Conservation (phyloP, 2,888 invertebrate species). For the Prosapia bicincta region DNA sequence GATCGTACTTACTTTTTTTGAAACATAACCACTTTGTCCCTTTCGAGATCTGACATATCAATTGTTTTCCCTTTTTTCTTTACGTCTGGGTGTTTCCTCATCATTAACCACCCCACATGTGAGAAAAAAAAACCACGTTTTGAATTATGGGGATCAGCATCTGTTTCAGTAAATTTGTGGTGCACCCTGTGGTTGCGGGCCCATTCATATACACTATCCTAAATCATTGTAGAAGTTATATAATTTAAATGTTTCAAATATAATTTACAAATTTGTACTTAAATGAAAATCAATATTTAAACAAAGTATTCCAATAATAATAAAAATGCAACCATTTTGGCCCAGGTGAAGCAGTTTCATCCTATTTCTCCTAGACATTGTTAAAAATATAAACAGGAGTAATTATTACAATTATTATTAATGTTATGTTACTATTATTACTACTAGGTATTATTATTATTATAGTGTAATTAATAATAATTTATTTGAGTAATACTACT, state of each 20-base stretch:
- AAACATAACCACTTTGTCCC: conserved; percentile 51
- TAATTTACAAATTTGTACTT: too few species aligned
- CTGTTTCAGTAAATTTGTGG: conserved; percentile 51
- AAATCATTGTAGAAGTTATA: conserved; percentile 9
- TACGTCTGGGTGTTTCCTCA: conserved; percentile 53
- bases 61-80: conserved; percentile 50
- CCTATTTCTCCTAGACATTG: too few species aligned
- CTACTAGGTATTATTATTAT: too few species aligned
- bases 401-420: too few species aligned
- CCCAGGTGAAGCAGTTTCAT: too few species aligned
- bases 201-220: conserved; percentile 51
- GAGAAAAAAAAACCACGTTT: conserved; percentile 56
- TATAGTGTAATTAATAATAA: too few species aligned
- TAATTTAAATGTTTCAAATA: too few species aligned
- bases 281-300: too few species aligned
- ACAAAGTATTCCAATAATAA: not conserved
- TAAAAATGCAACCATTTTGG: not conserved
- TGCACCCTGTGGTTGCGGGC: conserved; percentile 50
- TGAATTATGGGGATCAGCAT: conserved; percentile 51
- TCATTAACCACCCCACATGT: conserved; percentile 56
- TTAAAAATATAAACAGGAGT: too few species aligned
- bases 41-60: conserved; percentile 51
- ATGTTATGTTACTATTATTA: too few species aligned
- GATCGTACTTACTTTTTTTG: conserved; percentile 54
- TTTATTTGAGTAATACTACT: too few species aligned